Evolutionary conservation across 2,113 vertebrate species (phyloP), one percentile per base, ranked within the genome.

Genomic region (Hystrix brachyura): DNA sequence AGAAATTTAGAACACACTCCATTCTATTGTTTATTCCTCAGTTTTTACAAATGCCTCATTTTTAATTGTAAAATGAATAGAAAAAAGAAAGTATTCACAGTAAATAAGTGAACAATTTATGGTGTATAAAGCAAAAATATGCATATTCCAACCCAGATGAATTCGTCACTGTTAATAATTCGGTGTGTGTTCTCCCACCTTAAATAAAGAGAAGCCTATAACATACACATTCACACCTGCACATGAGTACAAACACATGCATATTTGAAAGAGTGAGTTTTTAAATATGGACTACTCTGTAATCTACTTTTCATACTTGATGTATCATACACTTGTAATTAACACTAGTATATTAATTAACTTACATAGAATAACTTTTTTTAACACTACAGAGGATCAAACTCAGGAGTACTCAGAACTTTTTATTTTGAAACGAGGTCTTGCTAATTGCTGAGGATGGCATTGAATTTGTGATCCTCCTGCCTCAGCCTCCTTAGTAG

Each of bases 201-300:
- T 65, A 86, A 86, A 86, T 32, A 62, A 55, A 80, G 12, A 86
- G 67, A 38, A 71, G 18, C n/a, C 64, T 2, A 67, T 34, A 17
- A 5, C 32, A 34, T 14, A 84, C 53, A 85, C n/a, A 93, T 7
- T 13, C 34, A 10, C 15, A 51, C 8, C 23, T 17, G 21, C 21
- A 27, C 14, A 9, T 34, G 25, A 62, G 0, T 34, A 53, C 7
- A 78, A 57, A 48, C 4, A 64, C 27, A 62, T 55, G 48, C 48
- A 23, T 46, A 76, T 57, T 72, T 86, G 15, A 53, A 90, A 86
- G 23, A 72, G 21, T 71, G 34, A 69, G n/a, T 74, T 64, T 71
- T 93, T 53, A 96, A 90, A 93, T 64, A 48, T 27, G 93, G 62
- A 85, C n/a, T 62, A 64, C 2, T 62, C n/a, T n/a, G 10, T 55